Conservation (phyloP, 2,113 vertebrate genomes). For the Cottus gobio region DNA sequence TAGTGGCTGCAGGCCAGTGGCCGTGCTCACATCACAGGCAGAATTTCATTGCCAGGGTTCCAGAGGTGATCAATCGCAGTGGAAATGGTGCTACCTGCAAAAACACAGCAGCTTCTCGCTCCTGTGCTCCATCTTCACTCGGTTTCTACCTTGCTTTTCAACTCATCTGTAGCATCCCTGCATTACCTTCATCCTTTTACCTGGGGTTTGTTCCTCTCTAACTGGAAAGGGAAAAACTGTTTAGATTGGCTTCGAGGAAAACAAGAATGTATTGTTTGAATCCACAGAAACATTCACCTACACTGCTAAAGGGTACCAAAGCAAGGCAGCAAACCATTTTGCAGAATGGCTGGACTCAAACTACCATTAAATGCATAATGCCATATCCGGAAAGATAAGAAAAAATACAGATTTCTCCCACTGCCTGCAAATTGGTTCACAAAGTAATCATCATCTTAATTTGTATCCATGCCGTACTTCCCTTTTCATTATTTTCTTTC, state of each 20-base stretch:
- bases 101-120: conserved; percentile 4
- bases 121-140: conserved; percentile 9
- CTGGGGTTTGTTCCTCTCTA: neutral
- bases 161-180: conserved; percentile 13
- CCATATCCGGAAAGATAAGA: conserved; percentile 26
- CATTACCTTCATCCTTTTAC: conserved; percentile 5
- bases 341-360: conserved; percentile 26
- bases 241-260: neutral
- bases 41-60: conserved; percentile 34
- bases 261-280: conserved; percentile 19
- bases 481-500: conserved; percentile 65
- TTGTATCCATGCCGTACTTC: conserved; percentile 46
- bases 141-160: conserved; percentile 9
- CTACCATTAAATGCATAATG: conserved; percentile 32
- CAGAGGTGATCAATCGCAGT: conserved; percentile 48
- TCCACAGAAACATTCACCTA: neutral
- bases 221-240: neutral
- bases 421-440: conserved; percentile 47
- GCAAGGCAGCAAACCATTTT: conserved; percentile 20
- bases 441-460: conserved; percentile 59
- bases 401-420: conserved; percentile 41
- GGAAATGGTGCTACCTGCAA: conserved; percentile 31
- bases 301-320: conserved; percentile 1
- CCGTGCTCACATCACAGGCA: conserved; percentile 45
- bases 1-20: conserved; percentile 41